phyloP scores from a whole-genome alignment of 2,888 invertebrate species.

The Drosophila meridionalis region DNA sequence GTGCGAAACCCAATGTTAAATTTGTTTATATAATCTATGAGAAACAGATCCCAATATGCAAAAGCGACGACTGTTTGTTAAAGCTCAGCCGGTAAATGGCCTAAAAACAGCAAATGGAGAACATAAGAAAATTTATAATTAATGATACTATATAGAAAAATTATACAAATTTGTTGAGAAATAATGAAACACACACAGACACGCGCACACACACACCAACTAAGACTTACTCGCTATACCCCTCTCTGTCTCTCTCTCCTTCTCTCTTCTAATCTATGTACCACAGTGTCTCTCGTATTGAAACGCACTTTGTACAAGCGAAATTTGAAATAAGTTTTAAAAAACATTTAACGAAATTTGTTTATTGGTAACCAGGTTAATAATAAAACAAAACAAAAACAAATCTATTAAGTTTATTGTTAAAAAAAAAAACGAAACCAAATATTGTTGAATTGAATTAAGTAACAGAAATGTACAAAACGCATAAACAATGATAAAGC shows the following conservation, averaged over 20 bases:
- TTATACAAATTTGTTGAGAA: conserved; percentile 58
- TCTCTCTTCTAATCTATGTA: conserved; percentile 8
- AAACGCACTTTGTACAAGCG: conserved; percentile 40
- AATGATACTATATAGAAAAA: conserved; percentile 32
- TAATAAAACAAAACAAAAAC: conserved; percentile 13
- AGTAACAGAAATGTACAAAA: conserved; percentile 46
- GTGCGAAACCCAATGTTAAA: conserved; percentile 70
- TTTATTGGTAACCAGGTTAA: conserved; percentile 52
- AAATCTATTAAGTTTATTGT: conserved; percentile 67
- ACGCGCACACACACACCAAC: conserved; percentile 1
- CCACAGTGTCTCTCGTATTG: conserved; percentile 9
- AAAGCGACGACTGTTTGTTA: conserved; percentile 72
- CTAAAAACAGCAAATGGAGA: conserved; percentile 15
- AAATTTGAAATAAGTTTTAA: conserved; percentile 43
- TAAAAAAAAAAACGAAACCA: conserved; percentile 11
- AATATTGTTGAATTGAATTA: conserved; percentile 51
- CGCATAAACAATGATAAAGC: conserved; percentile 19
- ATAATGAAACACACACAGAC: conserved; percentile 12
- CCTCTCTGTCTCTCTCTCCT: background rate
- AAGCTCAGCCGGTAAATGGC: conserved; percentile 64
- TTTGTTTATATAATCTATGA: conserved; percentile 84
- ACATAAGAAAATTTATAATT: conserved; percentile 1
- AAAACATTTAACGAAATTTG: conserved; percentile 13
- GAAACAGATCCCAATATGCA: conserved; percentile 37
- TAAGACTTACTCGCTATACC: conserved; percentile 17